A percentile compares a stretch with the other conserved stretches of the same genome.
These are phyloP conservation scores for Microcebus lehilahytsara DNA, from an alignment of 2,113 vertebrate species.

Conservation along the genomic window DNA sequence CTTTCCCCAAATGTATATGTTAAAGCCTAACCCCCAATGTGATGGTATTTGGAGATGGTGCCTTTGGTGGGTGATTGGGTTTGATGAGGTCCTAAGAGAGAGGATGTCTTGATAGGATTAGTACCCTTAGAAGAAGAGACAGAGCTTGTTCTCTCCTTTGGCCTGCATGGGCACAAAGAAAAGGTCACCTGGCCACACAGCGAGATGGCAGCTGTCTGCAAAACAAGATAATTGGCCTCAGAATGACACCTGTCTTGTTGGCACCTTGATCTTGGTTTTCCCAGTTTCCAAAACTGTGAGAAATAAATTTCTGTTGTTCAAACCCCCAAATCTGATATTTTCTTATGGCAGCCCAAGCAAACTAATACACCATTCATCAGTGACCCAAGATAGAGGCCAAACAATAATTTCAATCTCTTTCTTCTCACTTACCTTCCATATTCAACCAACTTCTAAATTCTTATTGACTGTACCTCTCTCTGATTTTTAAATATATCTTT, in stretches of 20 bases:
- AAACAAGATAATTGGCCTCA: background rate
- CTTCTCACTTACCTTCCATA: background rate
- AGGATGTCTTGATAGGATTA: rapidly evolving
- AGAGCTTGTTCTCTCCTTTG: background rate
- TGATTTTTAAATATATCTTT: background rate
- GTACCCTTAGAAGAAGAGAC: background rate
- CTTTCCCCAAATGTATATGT: background rate
- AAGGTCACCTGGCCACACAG: background rate
- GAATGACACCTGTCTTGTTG: background rate
- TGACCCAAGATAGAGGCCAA: background rate
- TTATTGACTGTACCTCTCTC: background rate
- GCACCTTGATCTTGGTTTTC: background rate
- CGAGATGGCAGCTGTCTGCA: background rate
- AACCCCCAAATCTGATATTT: background rate
- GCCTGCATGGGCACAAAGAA: background rate
- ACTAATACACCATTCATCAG: background rate
- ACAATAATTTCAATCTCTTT: background rate
- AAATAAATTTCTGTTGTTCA: background rate
- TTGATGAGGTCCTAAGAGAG: background rate
- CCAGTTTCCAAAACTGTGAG: background rate
- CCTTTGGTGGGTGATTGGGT: background rate
- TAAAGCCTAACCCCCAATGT: background rate
- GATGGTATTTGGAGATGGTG: background rate
- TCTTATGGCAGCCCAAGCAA: background rate
- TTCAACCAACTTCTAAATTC: background rate